Conservation (phyloP, 2,888 invertebrate species). For the Drosophila rubida region DNA sequence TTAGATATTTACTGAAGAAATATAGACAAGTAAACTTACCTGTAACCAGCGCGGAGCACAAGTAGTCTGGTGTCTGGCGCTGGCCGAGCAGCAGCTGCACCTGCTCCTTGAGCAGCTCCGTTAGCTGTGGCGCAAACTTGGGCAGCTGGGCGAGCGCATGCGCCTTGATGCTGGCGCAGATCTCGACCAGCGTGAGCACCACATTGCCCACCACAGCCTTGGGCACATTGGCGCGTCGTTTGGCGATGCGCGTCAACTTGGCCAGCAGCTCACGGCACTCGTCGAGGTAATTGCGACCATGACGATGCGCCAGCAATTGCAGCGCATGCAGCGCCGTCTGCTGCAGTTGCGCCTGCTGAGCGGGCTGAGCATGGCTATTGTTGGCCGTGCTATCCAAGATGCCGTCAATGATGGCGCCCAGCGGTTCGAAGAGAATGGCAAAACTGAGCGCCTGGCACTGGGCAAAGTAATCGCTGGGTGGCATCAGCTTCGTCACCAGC, state of each 20-base stretch:
- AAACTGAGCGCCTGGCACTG: conserved; percentile 86
- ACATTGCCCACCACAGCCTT: conserved; percentile 89
- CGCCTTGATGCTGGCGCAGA: conserved; percentile 90
- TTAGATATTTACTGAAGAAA: neutral
- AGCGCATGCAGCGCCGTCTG: conserved; percentile 93
- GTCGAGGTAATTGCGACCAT: conserved; percentile 89
- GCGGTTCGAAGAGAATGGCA: conserved; percentile 87
- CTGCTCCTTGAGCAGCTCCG: conserved; percentile 88
- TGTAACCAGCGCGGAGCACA: conserved; percentile 87
- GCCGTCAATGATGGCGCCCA: conserved; percentile 87
- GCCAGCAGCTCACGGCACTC: conserved; percentile 90
- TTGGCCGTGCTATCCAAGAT: conserved; percentile 82
- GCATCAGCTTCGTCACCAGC: conserved; percentile 92
- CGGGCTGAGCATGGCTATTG: conserved; percentile 85
- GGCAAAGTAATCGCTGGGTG: conserved; percentile 87
- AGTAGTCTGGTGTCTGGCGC: conserved; percentile 77
- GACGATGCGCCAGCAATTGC: conserved; percentile 91
- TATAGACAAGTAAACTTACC: conserved; percentile 55
- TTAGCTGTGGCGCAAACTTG: conserved; percentile 91
- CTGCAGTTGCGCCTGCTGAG: conserved; percentile 86
- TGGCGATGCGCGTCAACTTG: conserved; percentile 86
- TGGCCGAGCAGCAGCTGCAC: conserved; percentile 85
- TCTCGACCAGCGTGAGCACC: conserved; percentile 88
- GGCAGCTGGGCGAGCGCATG: conserved; percentile 91
- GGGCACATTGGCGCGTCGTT: conserved; percentile 75